phyloP scores from a whole-genome alignment of 2,888 invertebrate genomes.

The Campaea margaritaria region DNA sequence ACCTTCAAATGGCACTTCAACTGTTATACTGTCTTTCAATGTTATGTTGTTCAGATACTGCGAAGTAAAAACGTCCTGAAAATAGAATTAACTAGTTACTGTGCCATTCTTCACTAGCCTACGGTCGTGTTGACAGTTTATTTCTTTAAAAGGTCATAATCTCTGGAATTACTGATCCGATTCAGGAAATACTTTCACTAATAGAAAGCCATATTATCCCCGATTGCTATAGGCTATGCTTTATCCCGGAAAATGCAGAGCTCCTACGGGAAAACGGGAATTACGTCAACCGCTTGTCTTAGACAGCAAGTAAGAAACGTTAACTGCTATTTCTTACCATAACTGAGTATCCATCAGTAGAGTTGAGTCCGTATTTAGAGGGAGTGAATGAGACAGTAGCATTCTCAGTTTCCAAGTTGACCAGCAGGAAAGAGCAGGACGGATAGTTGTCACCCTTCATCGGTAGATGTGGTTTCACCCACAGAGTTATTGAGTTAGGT shows the following conservation, averaged over 20 bases:
- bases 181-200: no score
- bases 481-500: slow-evolving; percentile 69
- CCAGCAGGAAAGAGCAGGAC: slow-evolving; percentile 84
- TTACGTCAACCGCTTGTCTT: no score
- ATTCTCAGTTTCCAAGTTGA: slow-evolving; percentile 59
- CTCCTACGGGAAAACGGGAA: no score
- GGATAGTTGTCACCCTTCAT: slow-evolving; percentile 69
- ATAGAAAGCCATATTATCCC: no score
- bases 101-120: no score
- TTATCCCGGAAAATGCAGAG: no score
- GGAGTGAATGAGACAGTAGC: slow-evolving; percentile 53
- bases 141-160: no score
- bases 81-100: no score
- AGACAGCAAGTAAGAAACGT: no score
- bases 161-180: no score
- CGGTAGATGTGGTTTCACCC: slow-evolving; percentile 85
- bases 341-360: slow-evolving; percentile 63
- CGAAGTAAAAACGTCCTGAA: slow-evolving; percentile 49
- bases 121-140: no score
- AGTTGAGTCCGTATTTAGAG: slow-evolving; percentile 56
- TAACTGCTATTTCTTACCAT: slow-evolving; percentile 67
- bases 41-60: slow-evolving; percentile 53
- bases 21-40: slow-evolving; percentile 32
- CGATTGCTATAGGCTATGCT: no score
- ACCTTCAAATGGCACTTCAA: slow-evolving; percentile 50